Base-by-base conservation (phyloP, 2,113 vertebrate genomes). In the Ibidorhyncha struthersii region DNA sequence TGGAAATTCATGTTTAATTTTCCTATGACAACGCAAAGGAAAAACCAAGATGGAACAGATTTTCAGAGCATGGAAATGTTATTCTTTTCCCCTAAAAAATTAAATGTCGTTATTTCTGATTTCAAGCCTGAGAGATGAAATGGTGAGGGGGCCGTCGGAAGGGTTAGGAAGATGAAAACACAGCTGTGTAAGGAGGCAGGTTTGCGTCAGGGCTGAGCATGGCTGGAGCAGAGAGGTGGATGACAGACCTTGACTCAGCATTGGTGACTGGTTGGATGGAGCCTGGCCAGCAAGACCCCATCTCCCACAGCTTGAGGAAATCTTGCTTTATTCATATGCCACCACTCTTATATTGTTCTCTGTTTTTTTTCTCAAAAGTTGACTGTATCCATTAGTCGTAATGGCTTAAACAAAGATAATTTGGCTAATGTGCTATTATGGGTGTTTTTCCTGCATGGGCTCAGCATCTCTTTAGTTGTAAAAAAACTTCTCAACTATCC, bases 251-350 rank as follows among this genome's bases (percentile, higher is more conserved):
- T 52, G 43, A 22, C 59, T 73, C 27, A 43, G 36, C 43, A 17
- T 41, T 1, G 0, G 26, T 41, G 62, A n/a, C 40, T 0, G 0
- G n/a, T 38, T 0, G 1, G 55, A 69, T 3, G 4, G 69, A 71
- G 27, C n/a, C 25, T 59, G 50, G 12, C 17, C 77, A 30, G 34
- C 0, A 6, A 66, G 27, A 45, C 9, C 26, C 29, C 18, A 4
- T 30, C 22, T 79, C 18, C 55, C 9, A 30, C 26, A 62, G 8
- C 67, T 59, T 65, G 61, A 12, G 14, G 14, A 50, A 78, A 50
- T 45, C 23, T 61, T 78, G 16, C 9, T 84, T 63, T 66, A 38
- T 47, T 62, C 21, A 11, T 30, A 13, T 43, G 62, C 47, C 17
- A 26, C 19, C 12, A 55, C 14, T 59, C 17, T 63, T 7, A 19